A percentile compares a stretch with the other conserved stretches of the same genome.
phyloP scores from a whole-genome alignment of 1,140 invertebrate species.

The Drosophila punjabiensis region DNA sequence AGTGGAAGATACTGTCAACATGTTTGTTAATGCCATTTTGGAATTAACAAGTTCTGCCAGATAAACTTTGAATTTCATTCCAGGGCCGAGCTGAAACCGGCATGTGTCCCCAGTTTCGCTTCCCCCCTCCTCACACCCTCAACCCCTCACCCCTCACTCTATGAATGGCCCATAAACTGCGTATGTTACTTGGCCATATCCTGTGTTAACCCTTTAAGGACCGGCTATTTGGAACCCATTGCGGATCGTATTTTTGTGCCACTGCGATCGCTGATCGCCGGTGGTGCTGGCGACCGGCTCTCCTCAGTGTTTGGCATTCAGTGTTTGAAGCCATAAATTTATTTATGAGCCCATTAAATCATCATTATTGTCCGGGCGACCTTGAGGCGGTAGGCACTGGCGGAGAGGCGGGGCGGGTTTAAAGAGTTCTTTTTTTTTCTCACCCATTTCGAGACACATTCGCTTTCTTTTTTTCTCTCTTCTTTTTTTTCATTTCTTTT shows the following conservation, averaged over 20 bases:
- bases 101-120: constrained; percentile 26
- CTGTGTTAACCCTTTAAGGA: constrained; percentile 24
- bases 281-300: constrained; percentile 12
- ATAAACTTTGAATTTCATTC: constrained; percentile 83
- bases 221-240: not conserved
- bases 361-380: constrained; percentile 81
- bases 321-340: constrained; percentile 74
- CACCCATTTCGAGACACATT: constrained; percentile 66
- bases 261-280: constrained; percentile 42
- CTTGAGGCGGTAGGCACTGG: constrained; percentile 67
- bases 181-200: constrained; percentile 38
- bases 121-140: not conserved
- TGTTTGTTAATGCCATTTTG: constrained; percentile 78
- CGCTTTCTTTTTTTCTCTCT: constrained; percentile 62
- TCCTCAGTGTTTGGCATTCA: constrained; percentile 8
- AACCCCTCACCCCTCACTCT: not conserved
- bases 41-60: constrained; percentile 80
- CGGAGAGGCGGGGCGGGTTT: constrained; percentile 11
- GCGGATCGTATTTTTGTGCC: constrained; percentile 9
- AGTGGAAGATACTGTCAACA: constrained; percentile 73
- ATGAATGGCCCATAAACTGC: constrained; percentile 47
- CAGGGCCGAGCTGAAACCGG: constrained; percentile 33
- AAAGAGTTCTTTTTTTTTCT: constrained; percentile 28
- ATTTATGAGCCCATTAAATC: constrained; percentile 84
- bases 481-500: constrained; percentile 72